Evolutionary conservation across 2,113 vertebrate species (phyloP).

Genomic region (Micronisus gabar): DNA sequence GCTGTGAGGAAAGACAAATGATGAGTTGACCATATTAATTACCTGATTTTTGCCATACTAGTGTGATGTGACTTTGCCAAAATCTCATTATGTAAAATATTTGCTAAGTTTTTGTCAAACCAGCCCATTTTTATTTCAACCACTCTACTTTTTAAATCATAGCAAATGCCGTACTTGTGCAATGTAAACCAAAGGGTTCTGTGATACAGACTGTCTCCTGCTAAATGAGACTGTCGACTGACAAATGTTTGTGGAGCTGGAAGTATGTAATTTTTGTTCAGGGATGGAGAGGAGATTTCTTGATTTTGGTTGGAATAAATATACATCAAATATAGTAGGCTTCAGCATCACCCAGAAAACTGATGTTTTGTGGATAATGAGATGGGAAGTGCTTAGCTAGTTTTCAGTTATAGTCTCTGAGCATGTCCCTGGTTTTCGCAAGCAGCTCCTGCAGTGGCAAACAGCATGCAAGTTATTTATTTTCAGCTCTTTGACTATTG

Average conservation of each 20-base stretch:
- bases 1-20: slow-evolving; percentile 69
- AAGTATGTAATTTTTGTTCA: slow-evolving; percentile 19
- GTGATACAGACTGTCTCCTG: slow-evolving; percentile 42
- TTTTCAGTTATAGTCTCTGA: slow-evolving; percentile 31
- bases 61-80: slow-evolving; percentile 73
- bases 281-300: slow-evolving; percentile 18
- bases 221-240: slow-evolving; percentile 42
- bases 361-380: not conserved
- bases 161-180: slow-evolving; percentile 41
- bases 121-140: slow-evolving; percentile 59
- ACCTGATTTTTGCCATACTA: slow-evolving; percentile 72
- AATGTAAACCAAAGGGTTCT: slow-evolving; percentile 69
- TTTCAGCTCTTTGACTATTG: slow-evolving; percentile 18
- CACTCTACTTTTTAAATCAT: slow-evolving; percentile 49
- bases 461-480: not conserved
- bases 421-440: not conserved
- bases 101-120: slow-evolving; percentile 66
- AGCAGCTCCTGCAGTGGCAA: not conserved
- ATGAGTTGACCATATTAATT: slow-evolving; percentile 74
- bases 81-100: slow-evolving; percentile 66
- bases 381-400: not conserved
- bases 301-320: slow-evolving; percentile 8
- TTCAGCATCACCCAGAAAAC: not conserved
- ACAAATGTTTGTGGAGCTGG: slow-evolving; percentile 48
- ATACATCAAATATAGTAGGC: not conserved